A percentile compares a stretch with the other conserved stretches of the same genome.
Evolutionary conservation across 2,113 vertebrate species (phyloP).

Genomic region (Gambusia holbrooki): DNA sequence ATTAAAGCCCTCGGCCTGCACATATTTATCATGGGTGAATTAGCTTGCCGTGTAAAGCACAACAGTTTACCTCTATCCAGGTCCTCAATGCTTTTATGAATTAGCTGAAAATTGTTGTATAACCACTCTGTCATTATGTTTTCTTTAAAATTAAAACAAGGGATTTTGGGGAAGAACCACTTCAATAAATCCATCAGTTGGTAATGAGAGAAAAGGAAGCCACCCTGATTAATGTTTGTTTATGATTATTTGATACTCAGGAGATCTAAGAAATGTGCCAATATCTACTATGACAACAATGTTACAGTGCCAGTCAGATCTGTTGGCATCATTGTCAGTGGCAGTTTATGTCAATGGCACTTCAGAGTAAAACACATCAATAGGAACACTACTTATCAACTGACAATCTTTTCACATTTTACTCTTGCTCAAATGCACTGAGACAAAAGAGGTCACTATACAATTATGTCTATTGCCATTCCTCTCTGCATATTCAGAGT

Average conservation of each 20-base stretch:
- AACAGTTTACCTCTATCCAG: conserved; percentile 1
- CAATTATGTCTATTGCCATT: too few species aligned
- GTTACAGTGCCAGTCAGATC: background rate
- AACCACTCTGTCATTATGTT: background rate
- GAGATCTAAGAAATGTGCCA: conserved; percentile 13
- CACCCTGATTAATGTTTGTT: conserved; percentile 12
- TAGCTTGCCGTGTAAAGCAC: background rate
- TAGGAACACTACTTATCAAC: background rate
- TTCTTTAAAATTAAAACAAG: background rate
- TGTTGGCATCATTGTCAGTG: background rate
- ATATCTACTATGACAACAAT: conserved; percentile 8
- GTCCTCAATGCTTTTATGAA: conserved; percentile 3
- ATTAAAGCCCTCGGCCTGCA: conserved; percentile 2
- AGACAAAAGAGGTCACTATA: background rate
- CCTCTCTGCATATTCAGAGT: too few species aligned
- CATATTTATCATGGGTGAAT: conserved; percentile 4
- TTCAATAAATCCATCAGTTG: background rate
- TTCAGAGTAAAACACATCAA: too few species aligned
- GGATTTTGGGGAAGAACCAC: conserved; percentile 9
- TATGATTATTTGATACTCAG: conserved; percentile 43
- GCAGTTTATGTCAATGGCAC: too few species aligned
- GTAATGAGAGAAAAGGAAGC: conserved; percentile 6
- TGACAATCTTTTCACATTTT: background rate
- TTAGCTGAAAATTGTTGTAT: conserved; percentile 1
- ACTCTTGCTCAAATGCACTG: background rate